phyloP scores from a whole-genome alignment of 2,113 vertebrate genomes.

The Rallus limicola region DNA sequence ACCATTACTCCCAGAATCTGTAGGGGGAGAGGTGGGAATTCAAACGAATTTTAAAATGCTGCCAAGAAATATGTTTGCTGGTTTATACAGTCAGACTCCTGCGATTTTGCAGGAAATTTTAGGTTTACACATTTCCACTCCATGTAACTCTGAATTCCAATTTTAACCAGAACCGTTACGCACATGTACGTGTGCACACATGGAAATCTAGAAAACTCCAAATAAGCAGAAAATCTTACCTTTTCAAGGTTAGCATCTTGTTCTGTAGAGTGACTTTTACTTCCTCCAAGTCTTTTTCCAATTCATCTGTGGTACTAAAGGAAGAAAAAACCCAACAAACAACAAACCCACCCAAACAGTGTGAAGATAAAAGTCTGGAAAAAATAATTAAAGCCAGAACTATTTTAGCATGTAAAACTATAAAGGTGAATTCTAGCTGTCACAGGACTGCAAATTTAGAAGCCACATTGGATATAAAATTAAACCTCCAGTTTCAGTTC shows the following conservation, averaged over 20 bases:
- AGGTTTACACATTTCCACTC: not conserved
- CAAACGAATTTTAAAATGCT: not conserved
- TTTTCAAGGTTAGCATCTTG: slow-evolving; percentile 61
- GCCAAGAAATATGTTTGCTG: not conserved
- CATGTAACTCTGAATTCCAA: not conserved
- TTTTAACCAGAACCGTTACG: not conserved
- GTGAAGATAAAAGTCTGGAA: not conserved
- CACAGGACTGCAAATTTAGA: not conserved
- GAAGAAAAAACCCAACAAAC: not conserved
- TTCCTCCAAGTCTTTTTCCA: slow-evolving; percentile 43
- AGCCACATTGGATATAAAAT: not conserved
- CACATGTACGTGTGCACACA: not conserved
- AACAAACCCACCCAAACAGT: not conserved
- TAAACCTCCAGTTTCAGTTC: not conserved
- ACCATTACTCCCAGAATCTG: not conserved
- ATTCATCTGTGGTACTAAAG: slow-evolving; percentile 28
- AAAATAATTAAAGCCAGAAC: not conserved
- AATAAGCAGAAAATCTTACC: slow-evolving; percentile 22
- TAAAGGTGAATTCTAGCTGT: not conserved
- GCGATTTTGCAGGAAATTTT: not conserved
- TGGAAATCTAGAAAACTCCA: not conserved
- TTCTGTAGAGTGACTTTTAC: slow-evolving; percentile 11
- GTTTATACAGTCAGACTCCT: not conserved
- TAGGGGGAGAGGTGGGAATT: not conserved
- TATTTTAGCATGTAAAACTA: not conserved